Percentiles rank a stretch among this genome's conserved stretches.
phyloP scores from a whole-genome alignment of 2,797 vertebrate species.

The Sardinella longiceps region DNA sequence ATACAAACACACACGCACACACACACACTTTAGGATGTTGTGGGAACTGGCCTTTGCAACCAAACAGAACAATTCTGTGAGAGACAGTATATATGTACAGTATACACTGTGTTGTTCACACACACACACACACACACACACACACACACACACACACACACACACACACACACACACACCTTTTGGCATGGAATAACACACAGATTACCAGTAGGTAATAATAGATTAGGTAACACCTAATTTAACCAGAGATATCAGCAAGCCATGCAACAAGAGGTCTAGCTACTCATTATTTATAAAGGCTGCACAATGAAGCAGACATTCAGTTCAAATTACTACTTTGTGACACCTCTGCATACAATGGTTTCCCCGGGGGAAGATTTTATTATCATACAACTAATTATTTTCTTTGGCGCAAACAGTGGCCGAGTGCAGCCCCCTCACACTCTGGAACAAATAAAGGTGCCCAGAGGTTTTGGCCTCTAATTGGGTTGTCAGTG shows the following conservation, averaged over 20 bases:
- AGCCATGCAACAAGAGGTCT: not conserved
- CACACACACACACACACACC: not conserved
- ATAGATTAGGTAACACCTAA: not conserved
- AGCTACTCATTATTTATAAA: not conserved
- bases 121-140: not conserved
- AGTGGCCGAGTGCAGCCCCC: not conserved
- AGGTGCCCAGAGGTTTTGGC: not conserved
- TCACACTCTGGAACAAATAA: not conserved
- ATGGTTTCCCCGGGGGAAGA: not conserved
- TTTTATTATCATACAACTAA: slow-evolving; percentile 3
- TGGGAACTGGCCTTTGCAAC: slow-evolving; percentile 78
- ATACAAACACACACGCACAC: not conserved
- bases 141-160: too few species aligned
- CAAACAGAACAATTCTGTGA: slow-evolving; percentile 75
- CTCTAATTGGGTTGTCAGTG: not conserved
- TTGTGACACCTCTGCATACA: not conserved
- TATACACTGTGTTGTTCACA: not conserved
- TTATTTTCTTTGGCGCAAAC: not conserved
- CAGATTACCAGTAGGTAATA: not conserved
- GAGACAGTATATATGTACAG: not conserved
- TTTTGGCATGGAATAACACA: too few species aligned
- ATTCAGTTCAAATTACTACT: not conserved
- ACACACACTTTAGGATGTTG: slow-evolving; percentile 61
- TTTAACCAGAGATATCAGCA: not conserved
- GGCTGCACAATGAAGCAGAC: not conserved